A percentile compares a stretch with the other conserved stretches of the same genome.
Evolutionary conservation across 2,888 invertebrate genomes (phyloP).

Genomic region (Brassicogethes aeneus): DNA sequence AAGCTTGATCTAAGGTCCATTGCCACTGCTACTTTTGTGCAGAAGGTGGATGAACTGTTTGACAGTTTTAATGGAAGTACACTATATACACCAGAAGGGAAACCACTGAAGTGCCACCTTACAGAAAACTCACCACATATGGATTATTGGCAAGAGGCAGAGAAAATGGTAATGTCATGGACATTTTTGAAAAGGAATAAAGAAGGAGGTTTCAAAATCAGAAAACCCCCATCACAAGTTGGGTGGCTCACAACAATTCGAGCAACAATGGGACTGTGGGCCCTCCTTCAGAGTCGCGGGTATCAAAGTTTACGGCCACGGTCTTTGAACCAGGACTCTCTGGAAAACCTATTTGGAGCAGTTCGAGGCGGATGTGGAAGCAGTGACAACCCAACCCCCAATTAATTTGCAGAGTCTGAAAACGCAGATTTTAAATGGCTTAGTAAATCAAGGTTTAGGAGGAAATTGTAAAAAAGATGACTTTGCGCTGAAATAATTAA

Average conservation of each 20-base stretch:
- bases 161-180: conserved; percentile 12
- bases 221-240: conserved; percentile 2
- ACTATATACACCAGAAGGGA: conserved; percentile 10
- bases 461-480: too few relatives aligned
- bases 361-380: background rate
- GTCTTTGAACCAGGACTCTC: background rate
- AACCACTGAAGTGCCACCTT: conserved; percentile 8
- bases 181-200: conserved; percentile 5
- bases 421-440: background rate
- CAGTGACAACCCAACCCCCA: background rate
- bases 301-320: background rate
- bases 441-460: background rate
- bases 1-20: conserved; percentile 1
- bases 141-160: conserved; percentile 12
- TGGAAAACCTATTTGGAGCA: background rate
- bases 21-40: conserved; percentile 14
- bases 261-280: background rate
- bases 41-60: conserved; percentile 19
- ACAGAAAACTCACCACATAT: conserved; percentile 10
- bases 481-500: background rate
- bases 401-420: background rate
- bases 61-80: conserved; percentile 18
- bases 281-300: background rate
- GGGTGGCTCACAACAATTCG: background rate
- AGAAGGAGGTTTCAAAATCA: conserved; percentile 6